Evolutionary conservation across 2,888 invertebrate species (phyloP).

Genomic region (Charanyca ferruginea): DNA sequence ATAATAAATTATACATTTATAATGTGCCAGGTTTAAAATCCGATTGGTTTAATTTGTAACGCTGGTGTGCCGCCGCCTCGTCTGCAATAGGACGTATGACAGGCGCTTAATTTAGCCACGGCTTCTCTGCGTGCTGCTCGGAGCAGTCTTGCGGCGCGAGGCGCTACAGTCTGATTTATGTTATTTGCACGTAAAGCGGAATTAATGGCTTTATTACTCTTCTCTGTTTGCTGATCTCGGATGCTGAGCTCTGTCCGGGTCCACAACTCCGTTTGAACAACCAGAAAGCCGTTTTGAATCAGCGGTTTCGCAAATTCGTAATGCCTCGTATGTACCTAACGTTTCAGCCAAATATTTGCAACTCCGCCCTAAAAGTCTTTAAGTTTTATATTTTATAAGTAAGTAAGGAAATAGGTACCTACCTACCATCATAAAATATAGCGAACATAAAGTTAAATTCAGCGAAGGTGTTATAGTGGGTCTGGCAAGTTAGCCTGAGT

Average conservation of each 20-base stretch:
- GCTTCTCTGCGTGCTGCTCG: conserved; percentile 78
- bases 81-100: conserved; percentile 81
- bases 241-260: conserved; percentile 77
- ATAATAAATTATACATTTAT: background rate
- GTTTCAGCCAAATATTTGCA: conserved; percentile 55
- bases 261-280: conserved; percentile 78
- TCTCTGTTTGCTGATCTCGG: conserved; percentile 87
- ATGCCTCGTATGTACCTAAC: conserved; percentile 68
- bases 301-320: conserved; percentile 78
- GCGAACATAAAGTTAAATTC: conserved; percentile 58
- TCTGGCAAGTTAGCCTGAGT: conserved; percentile 78
- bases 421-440: conserved; percentile 27
- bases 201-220: conserved; percentile 90
- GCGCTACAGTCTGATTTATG: conserved; percentile 89
- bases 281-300: conserved; percentile 79
- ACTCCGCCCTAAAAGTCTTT: conserved; percentile 38
- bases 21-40: conserved; percentile 34
- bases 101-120: conserved; percentile 84
- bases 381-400: conserved; percentile 48
- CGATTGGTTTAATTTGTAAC: conserved; percentile 77
- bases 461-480: conserved; percentile 63
- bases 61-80: conserved; percentile 72
- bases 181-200: conserved; percentile 90
- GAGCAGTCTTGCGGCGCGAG: conserved; percentile 85
- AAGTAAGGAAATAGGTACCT: conserved; percentile 36